Evolutionary conservation across 1,140 invertebrate genomes (phyloP), one percentile per base, ranked within the genome.

Genomic region (Probaryconus sp.): DNA sequence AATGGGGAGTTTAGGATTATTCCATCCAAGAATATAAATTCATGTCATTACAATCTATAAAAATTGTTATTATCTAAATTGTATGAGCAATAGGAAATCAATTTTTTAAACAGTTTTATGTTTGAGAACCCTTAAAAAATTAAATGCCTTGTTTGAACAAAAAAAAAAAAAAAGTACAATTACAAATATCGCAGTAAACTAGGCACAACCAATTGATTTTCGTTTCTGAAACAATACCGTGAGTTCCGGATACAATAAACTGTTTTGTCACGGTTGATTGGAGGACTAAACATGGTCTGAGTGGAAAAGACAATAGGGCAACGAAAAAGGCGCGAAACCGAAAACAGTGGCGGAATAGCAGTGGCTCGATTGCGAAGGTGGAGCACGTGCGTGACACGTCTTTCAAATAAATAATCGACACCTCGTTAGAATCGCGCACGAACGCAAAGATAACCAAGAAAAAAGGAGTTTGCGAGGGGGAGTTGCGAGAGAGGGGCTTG

Each of bases 261-360:
- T 37, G 3, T 65, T 58, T n/a, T 50, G 45, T 56, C 47, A 40
- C 67, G 26, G 42, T 40, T 38, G 63, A 68, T 48, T 40, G 51
- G 50, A 60, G 56, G 48, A 45, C 77, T 76, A 69, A 79, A 80
- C 79, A 80, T 77, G 79, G 75, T 30, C n/a, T n/a, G 28, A 68
- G 51, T 43, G 16, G 42, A 70, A 73, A 55, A 79, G 78, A 79
- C 78, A 81, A 79, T 79, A 65, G 76, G 40, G 64, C 45, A 78
- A 78, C 78, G 51, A 79, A 81, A 81, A 81, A 81, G 79, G 79
- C 73, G 77, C 79, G 79, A 79, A 79, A 78, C 72, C 67, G 56
- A 69, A 69, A 73, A 77, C 70, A 73, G 21, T 37, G 21, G 24
- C 31, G 21, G 45, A 33, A 37, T 45, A 24, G 50, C 56, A 17